Conservation (phyloP, 1,140 invertebrate species). For the Orussus abietinus region DNA sequence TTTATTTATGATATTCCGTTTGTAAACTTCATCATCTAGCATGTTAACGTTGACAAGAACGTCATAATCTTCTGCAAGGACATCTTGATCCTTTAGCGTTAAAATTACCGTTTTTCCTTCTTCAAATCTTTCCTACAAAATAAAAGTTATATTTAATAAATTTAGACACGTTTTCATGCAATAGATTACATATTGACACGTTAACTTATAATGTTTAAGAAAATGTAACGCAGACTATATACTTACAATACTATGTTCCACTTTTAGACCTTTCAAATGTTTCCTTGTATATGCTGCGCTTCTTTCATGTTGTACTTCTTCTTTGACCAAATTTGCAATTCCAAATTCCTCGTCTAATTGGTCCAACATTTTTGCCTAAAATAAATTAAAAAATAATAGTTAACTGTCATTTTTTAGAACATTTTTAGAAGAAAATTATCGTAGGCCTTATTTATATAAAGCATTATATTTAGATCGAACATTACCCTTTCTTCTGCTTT, state of each 20-base stretch:
- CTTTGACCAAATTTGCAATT: conserved; percentile 75
- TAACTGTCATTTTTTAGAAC: too few relatives aligned
- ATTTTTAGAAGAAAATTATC: too few relatives aligned
- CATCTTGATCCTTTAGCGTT: conserved; percentile 89
- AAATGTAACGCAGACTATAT: conserved; percentile 12
- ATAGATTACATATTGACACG: conserved; percentile 8
- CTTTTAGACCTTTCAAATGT: conserved; percentile 79
- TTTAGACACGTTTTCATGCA: too few relatives aligned
- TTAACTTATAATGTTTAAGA: conserved; percentile 4
- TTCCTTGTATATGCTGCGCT: conserved; percentile 62
- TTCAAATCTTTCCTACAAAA: conserved; percentile 61
- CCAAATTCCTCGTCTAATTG: conserved; percentile 96
- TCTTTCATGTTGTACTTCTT: conserved; percentile 66
- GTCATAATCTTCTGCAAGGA: conserved; percentile 85
- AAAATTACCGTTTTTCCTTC: conserved; percentile 86
- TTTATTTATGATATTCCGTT: conserved; percentile 79
- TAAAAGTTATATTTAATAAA: too few relatives aligned
- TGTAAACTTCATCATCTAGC: conserved; percentile 87
- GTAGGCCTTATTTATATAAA: conserved; percentile 6
- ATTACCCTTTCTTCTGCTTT: conserved; percentile 81
- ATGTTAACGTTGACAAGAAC: conserved; percentile 95
- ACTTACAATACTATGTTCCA: conserved; percentile 78
- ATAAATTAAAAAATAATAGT: conserved; percentile 21
- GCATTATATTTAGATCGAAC: conserved; percentile 4
- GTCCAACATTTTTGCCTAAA: conserved; percentile 84